Evolutionary conservation across 2,113 vertebrate genomes (phyloP), one percentile per base, ranked within the genome.

Genomic region (Helogale parvula): DNA sequence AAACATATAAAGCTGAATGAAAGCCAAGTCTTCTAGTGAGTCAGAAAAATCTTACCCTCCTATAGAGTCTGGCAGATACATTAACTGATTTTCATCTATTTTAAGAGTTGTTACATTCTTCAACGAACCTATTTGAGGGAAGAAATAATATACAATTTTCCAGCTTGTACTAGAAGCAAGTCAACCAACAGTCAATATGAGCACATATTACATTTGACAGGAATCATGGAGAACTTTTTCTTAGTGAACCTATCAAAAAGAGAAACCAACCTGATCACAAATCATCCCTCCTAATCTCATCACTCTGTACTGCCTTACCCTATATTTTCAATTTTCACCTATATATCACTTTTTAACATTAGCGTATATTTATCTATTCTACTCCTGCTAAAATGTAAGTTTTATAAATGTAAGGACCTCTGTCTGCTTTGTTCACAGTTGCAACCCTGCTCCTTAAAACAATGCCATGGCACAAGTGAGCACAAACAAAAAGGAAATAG

Each of bases 41-140:
- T 95, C 29, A 92, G 29, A 57, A 96, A 98, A 98, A 79, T 98
- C 99, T 98, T 99, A 99, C 99, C 99, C 99, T 98, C 99, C 99
- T 93, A 99, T 98, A 33, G 99, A 99, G 97, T 99, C 99, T 71
- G 99, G 99, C 94, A 99, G 98, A 98, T 99, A 99, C 98, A 99
- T 99, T 95, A 99, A 98, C 97, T 99, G 99, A 98, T 99, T 99
- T 99, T 99, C 99, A 98, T 99, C 99, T 98, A 99, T 99, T 98
- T 99, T 99, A 98, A 99, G 99, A 60, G 99, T 99, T 13, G 99
- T 99, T 97, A 99, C 98, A 98, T 99, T 99, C 98, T 99, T 99
- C 97, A 99, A 96, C 57, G 99, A 99, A 97, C 99, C 99, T 99
- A 96, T 94, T 74, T 96, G 66, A 95, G 95, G 88, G 91, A 98